Evolutionary conservation across 2,113 vertebrate genomes (phyloP), one percentile per base, ranked within the genome.

Genomic region (Vicugna pacos): DNA sequence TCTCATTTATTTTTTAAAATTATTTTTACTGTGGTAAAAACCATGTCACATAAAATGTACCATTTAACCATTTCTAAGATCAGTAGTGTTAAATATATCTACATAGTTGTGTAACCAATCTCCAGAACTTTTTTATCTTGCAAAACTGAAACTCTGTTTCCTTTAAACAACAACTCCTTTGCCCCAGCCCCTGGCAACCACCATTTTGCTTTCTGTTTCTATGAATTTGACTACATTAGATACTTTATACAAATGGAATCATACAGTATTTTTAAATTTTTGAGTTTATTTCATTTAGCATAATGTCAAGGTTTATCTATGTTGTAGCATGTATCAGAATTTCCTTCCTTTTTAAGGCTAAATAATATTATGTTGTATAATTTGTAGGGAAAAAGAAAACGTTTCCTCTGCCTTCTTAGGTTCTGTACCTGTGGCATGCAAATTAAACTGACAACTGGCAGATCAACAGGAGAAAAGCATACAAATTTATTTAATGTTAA

Each of bases 11-110:
- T 62, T 86, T 84, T 56, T 19, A 81, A 60, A 46, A 90, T 56
- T 60, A 72, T 32, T 32, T 62, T 89, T 69, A 89, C 75, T 89
- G 35, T 89, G 46, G 9, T 56, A 93, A 93, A 94, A 97, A 50
- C 56, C 72, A 70, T 5, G 11, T 94, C 72, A 95, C 3, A 54
- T 85, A 72, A 89, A 52, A 56, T 58, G 65, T 83, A 72, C 12
- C 17, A 64, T 52, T 83, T 80, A 92, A 92, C 17, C n/a, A 50
- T 89, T 56, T 89, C 58, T 89, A 67, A 67, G 30, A 52, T 79
- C 19, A 48, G 6, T 79, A 30, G 14, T 82, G 9, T 72, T 91
- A 82, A 32, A 5, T 88, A 15, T 73, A 17, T 54, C 73, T 75
- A 24, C 14, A 52, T 91, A 80, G n/a, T 77, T 69, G 19, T 75